Evolutionary conservation across 2,888 invertebrate genomes (phyloP).

Genomic region (Linnaemya vulpina): DNA sequence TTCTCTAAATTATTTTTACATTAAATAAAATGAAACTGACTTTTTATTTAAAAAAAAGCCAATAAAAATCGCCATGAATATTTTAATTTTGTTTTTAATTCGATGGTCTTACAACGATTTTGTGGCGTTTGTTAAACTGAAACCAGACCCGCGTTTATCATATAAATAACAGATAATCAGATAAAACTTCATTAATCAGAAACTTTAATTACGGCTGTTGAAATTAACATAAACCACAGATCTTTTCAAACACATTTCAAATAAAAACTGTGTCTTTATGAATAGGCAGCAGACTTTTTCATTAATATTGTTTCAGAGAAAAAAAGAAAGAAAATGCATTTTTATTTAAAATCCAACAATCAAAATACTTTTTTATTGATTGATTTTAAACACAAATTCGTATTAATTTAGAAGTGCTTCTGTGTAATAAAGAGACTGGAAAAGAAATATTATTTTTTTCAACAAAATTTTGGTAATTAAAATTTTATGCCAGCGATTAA

Average conservation of each 20-base stretch:
- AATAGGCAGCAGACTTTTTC: background rate
- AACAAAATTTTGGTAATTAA: background rate
- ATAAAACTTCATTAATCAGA: background rate
- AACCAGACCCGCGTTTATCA: background rate
- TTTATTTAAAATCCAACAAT: background rate
- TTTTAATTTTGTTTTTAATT: background rate
- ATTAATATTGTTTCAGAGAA: background rate
- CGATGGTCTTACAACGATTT: background rate
- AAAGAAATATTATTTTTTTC: background rate
- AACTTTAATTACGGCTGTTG: background rate
- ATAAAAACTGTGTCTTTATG: too few species aligned
- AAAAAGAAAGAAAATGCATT: too few species aligned
- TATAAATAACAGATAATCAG: background rate
- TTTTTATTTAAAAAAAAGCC: background rate
- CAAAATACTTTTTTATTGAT: background rate
- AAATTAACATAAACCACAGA: background rate
- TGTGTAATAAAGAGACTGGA: background rate
- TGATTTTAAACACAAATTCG: background rate
- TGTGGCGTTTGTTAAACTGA: background rate
- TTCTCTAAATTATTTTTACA: background rate
- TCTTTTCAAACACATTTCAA: too few species aligned
- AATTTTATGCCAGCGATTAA: background rate
- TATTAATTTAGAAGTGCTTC: background rate
- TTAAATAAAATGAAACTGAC: background rate
- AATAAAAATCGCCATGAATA: background rate